Percentiles rank a stretch among this genome's conserved stretches.
phyloP scores from a whole-genome alignment of 2,113 vertebrate species.

The Collichthys lucidus region DNA sequence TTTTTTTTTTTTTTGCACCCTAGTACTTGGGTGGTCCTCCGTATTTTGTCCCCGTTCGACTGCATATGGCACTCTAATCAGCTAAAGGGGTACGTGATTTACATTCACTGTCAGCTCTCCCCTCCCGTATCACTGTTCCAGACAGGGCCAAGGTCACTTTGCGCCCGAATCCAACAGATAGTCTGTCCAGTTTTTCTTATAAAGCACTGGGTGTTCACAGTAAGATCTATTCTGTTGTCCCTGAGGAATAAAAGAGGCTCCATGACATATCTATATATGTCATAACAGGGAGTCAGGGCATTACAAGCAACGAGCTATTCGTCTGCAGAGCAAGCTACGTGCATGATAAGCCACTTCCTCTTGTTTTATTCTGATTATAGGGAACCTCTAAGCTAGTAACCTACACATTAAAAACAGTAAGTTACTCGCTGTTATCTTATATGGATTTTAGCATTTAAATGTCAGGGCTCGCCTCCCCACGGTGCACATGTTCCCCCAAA shows the following conservation, averaged over 20 bases:
- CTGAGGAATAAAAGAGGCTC: not conserved
- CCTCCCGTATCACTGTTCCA: conserved; percentile 43
- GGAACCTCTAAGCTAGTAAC: no score
- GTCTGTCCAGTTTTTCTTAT: conserved; percentile 41
- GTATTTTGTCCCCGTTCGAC: conserved; percentile 58
- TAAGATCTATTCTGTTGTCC: not conserved
- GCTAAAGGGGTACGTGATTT: conserved; percentile 71
- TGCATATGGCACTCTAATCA: conserved; percentile 74
- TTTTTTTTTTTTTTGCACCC: conserved; percentile 33
- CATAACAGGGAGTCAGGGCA: not conserved
- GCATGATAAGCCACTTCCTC: not conserved
- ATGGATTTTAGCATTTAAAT: no score
- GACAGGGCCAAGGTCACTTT: conserved; percentile 72
- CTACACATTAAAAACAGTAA: no score
- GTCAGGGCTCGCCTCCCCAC: no score
- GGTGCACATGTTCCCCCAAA: no score
- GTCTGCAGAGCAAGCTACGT: not conserved
- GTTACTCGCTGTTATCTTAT: no score
- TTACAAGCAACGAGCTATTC: not conserved
- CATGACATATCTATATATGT: not conserved
- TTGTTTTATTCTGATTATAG: no score
- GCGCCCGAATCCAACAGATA: conserved; percentile 49
- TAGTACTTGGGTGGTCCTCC: conserved; percentile 23
- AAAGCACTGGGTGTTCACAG: conserved; percentile 35
- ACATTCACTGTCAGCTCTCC: conserved; percentile 68